A percentile compares a stretch with the other conserved stretches of the same genome.
These are phyloP conservation scores for Idaea dimidiata DNA, from an alignment of 2,888 invertebrate genomes.

Conservation along the genomic window DNA sequence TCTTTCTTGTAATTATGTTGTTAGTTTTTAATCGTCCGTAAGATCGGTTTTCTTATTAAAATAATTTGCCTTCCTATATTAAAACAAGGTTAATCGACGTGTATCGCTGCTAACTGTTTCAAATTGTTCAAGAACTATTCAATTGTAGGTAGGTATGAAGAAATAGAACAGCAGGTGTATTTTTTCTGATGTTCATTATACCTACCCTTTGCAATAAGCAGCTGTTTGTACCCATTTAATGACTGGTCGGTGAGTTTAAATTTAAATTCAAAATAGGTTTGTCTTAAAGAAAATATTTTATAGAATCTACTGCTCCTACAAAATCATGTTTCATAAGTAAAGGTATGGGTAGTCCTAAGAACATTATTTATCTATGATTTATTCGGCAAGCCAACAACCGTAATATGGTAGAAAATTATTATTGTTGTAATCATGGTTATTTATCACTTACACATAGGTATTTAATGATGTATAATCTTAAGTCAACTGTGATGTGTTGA, in stretches of 20 bases:
- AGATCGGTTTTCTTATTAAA: neutral
- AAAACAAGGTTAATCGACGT: conserved; percentile 5
- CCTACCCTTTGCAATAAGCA: conserved; percentile 45
- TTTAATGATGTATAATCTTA: too few species aligned
- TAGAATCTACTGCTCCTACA: too few species aligned
- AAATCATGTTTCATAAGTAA: too few species aligned
- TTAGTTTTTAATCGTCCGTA: neutral
- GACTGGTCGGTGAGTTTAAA: conserved; percentile 31
- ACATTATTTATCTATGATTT: too few species aligned
- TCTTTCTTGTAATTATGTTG: neutral
- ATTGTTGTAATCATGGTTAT: too few species aligned
- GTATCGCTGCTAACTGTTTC: conserved; percentile 9
- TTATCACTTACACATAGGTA: too few species aligned
- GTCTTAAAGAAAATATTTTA: neutral
- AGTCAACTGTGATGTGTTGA: too few species aligned
- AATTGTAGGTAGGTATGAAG: conserved; percentile 30
- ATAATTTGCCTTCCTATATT: neutral
- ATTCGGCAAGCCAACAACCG: too few species aligned
- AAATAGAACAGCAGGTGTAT: conserved; percentile 47
- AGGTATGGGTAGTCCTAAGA: too few species aligned
- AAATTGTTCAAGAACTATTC: conserved; percentile 30
- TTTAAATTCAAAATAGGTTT: conserved; percentile 16
- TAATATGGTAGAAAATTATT: too few species aligned
- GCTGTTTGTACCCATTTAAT: conserved; percentile 42
- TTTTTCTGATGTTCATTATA: conserved; percentile 32